A percentile compares a stretch with the other conserved stretches of the same genome.
Conservation (phyloP, 2,888 invertebrate genomes). For the Erynnis tages region DNA sequence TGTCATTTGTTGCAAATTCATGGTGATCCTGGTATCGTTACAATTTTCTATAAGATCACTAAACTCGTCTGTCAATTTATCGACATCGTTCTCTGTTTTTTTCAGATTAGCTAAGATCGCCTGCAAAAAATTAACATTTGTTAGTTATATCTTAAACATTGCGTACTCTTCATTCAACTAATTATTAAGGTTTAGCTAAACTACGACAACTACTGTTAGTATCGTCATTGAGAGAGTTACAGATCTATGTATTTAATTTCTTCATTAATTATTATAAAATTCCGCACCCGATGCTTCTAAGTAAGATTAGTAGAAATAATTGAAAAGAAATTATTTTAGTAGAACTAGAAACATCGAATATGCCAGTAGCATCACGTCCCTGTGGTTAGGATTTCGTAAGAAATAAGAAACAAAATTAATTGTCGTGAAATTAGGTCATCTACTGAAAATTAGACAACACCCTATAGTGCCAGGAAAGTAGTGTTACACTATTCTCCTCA, state of each 20-base stretch:
- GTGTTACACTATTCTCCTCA: conserved; percentile 39
- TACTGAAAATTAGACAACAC: conserved; percentile 75
- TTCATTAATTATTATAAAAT: neutral
- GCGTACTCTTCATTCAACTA: neutral
- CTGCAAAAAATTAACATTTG: conserved; percentile 64
- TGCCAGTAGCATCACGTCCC: conserved; percentile 7
- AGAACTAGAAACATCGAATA: conserved; percentile 35
- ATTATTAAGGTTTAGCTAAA: conserved; percentile 50
- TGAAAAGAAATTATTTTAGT: conserved; percentile 41
- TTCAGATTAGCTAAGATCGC: conserved; percentile 88
- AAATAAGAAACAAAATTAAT: conserved; percentile 30
- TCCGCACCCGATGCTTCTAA: conserved; percentile 39
- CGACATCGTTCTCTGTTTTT: conserved; percentile 92
- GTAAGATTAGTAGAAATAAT: conserved; percentile 34
- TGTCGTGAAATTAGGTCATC: conserved; percentile 62
- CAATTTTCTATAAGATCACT: conserved; percentile 92
- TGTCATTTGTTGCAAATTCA: conserved; percentile 93
- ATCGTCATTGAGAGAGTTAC: conserved; percentile 36
- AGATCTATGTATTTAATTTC: neutral
- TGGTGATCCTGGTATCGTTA: conserved; percentile 92
- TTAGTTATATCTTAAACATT: neutral
- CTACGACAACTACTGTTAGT: conserved; percentile 77
- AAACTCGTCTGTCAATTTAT: conserved; percentile 92
- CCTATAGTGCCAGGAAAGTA: conserved; percentile 60
- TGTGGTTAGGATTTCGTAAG: conserved; percentile 18